These are phyloP conservation scores for Drosophila paulistorum DNA, from an alignment of 1,140 invertebrate genomes.

Conservation along the genomic window DNA sequence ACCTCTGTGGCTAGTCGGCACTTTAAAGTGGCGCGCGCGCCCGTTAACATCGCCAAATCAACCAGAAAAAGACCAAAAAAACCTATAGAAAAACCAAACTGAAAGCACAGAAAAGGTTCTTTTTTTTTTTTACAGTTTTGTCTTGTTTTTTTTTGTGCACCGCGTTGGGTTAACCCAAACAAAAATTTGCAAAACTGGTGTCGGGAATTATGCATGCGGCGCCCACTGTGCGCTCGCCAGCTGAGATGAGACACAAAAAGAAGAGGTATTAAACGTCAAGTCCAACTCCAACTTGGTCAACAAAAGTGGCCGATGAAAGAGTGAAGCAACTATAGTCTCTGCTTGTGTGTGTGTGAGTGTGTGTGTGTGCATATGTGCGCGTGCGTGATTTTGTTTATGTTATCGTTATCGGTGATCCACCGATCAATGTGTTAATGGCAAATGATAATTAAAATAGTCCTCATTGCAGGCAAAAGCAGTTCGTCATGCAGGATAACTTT, in stretches of 20 bases:
- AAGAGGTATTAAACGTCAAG: slow-evolving; percentile 65
- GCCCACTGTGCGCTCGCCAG: slow-evolving; percentile 74
- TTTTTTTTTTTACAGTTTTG: not conserved
- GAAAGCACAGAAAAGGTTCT: not conserved
- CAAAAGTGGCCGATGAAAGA: not conserved
- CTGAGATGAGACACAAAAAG: slow-evolving; percentile 81
- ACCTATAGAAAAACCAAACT: not conserved
- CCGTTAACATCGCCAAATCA: slow-evolving; percentile 55
- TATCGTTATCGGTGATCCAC: not conserved
- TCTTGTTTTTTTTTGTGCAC: slow-evolving; percentile 20
- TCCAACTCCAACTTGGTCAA: not conserved
- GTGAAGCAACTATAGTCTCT: slow-evolving; percentile 5
- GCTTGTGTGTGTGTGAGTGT: slow-evolving; percentile 30
- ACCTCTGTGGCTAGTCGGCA: slow-evolving; percentile 36
- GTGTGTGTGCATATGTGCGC: not conserved
- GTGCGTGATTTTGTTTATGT: slow-evolving; percentile 1
- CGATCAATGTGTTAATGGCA: not conserved
- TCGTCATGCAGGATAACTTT: slow-evolving; percentile 78
- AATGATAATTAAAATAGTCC: not conserved
- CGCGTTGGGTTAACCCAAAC: slow-evolving; percentile 41
- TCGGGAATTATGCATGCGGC: slow-evolving; percentile 76
- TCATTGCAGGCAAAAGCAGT: slow-evolving; percentile 72
- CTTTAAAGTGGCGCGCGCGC: slow-evolving; percentile 64
- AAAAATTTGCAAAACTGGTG: slow-evolving; percentile 68
- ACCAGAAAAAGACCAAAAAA: slow-evolving; percentile 4